Evolutionary conservation across 2,797 vertebrate species (phyloP).

Genomic region (Rhynchotus rufescens): DNA sequence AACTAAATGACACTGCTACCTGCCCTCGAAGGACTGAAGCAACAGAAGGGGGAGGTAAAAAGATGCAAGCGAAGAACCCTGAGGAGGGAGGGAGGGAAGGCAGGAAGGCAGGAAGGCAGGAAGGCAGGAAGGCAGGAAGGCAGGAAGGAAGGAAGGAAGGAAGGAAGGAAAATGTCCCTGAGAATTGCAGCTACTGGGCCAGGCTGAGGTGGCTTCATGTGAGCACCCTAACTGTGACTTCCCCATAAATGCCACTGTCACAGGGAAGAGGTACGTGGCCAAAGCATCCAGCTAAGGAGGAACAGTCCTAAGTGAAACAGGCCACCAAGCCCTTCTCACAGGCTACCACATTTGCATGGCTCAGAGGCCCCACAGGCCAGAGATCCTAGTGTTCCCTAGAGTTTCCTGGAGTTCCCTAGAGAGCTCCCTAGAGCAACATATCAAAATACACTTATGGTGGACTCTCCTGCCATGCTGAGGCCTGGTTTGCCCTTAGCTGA

Average conservation of each 20-base stretch:
- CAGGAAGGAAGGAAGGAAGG: background rate
- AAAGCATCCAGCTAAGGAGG: background rate
- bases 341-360: background rate
- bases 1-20: conserved; percentile 35
- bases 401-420: background rate
- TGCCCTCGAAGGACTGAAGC: conserved; percentile 51
- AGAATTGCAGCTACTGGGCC: conserved; percentile 15
- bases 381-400: background rate
- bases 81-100: background rate
- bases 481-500: background rate
- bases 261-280: background rate
- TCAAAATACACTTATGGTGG: background rate
- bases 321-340: background rate
- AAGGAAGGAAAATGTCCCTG: background rate
- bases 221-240: conserved; percentile 48
- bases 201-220: background rate
- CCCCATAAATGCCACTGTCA: background rate
- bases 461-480: too few species aligned
- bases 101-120: background rate
- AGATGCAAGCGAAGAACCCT: conserved; percentile 50
- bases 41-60: conserved; percentile 59
- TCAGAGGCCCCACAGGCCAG: background rate
- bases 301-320: background rate
- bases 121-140: background rate
- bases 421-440: background rate